These are phyloP conservation scores for Drosophila demipolita DNA, from an alignment of 2,888 invertebrate species.

Conservation along the genomic window DNA sequence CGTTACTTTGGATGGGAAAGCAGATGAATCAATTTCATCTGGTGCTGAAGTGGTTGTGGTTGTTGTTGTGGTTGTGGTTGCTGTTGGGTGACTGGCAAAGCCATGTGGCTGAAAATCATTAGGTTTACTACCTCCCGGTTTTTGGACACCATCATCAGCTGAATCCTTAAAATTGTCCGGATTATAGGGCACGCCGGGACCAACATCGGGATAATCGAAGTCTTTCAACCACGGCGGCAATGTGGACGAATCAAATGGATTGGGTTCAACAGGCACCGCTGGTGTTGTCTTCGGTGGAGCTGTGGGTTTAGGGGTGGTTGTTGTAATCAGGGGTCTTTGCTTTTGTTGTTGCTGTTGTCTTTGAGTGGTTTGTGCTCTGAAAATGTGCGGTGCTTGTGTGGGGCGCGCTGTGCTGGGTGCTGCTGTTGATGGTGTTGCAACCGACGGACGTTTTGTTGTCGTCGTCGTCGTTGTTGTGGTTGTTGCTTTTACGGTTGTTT, in stretches of 20 bases:
- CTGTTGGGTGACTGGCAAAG: slow-evolving; percentile 42
- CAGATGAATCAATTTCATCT: slow-evolving; percentile 58
- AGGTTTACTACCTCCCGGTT: slow-evolving; percentile 58
- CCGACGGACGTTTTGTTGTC: slow-evolving; percentile 51
- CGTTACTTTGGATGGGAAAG: slow-evolving; percentile 80
- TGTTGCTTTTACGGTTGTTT: slow-evolving; percentile 35
- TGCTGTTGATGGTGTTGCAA: slow-evolving; percentile 16
- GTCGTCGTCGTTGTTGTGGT: slow-evolving; percentile 52
- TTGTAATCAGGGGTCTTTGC: slow-evolving; percentile 45
- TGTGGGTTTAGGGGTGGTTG: slow-evolving; percentile 49
- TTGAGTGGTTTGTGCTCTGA: slow-evolving; percentile 37
- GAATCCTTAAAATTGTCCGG: slow-evolving; percentile 55
- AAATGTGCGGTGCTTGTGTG: slow-evolving; percentile 48
- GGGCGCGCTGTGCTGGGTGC: slow-evolving; percentile 31
- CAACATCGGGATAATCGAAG: slow-evolving; percentile 83
- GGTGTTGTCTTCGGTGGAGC: slow-evolving; percentile 54
- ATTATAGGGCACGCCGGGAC: slow-evolving; percentile 82
- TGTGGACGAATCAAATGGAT: slow-evolving; percentile 80
- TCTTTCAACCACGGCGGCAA: slow-evolving; percentile 81
- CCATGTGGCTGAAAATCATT: slow-evolving; percentile 64
- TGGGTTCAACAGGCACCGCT: slow-evolving; percentile 46
- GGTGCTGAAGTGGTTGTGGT: slow-evolving; percentile 62
- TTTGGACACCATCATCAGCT: slow-evolving; percentile 11
- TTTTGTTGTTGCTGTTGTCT: slow-evolving; percentile 52
- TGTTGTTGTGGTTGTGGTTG: slow-evolving; percentile 30